A percentile compares a stretch with the other conserved stretches of the same genome.
These are phyloP conservation scores for Eutrigla gurnardus DNA, from an alignment of 2,797 vertebrate genomes.

Conservation along the genomic window DNA sequence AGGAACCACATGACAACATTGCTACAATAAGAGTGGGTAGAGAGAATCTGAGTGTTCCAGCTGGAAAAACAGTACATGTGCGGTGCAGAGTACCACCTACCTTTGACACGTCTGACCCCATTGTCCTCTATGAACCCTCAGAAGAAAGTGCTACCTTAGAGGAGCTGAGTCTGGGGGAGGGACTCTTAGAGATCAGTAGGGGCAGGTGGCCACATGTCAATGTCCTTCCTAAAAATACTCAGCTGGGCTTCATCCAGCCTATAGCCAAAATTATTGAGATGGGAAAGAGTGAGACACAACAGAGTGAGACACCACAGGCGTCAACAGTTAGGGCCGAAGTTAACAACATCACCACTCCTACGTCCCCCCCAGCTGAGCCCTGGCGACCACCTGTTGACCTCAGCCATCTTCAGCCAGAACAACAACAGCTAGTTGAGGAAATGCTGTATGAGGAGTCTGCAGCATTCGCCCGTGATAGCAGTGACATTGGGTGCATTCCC, in stretches of 20 bases:
- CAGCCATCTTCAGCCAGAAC: neutral
- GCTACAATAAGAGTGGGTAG: conserved; percentile 17
- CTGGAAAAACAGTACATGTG: neutral
- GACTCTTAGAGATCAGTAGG: conserved; percentile 25
- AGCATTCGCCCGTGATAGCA: neutral
- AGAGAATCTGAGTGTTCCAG: neutral
- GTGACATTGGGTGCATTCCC: conserved; percentile 18
- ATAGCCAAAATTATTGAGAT: conserved; percentile 14
- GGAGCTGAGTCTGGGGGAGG: too few relatives aligned
- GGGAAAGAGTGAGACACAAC: neutral
- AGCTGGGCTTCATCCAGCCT: conserved; percentile 10
- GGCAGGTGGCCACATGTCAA: neutral
- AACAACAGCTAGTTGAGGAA: neutral
- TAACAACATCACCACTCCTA: too few relatives aligned
- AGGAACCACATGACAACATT: neutral
- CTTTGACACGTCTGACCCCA: neutral
- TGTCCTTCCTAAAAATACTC: neutral
- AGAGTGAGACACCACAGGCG: neutral
- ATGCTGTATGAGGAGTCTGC: neutral
- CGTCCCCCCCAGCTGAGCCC: fast-evolving
- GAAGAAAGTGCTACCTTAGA: neutral
- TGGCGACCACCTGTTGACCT: neutral
- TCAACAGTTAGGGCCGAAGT: neutral
- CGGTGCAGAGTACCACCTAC: neutral
- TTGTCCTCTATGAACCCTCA: conserved; percentile 32